phyloP scores from a whole-genome alignment of 2,113 vertebrate species.

The Rousettus leschenaultii region DNA sequence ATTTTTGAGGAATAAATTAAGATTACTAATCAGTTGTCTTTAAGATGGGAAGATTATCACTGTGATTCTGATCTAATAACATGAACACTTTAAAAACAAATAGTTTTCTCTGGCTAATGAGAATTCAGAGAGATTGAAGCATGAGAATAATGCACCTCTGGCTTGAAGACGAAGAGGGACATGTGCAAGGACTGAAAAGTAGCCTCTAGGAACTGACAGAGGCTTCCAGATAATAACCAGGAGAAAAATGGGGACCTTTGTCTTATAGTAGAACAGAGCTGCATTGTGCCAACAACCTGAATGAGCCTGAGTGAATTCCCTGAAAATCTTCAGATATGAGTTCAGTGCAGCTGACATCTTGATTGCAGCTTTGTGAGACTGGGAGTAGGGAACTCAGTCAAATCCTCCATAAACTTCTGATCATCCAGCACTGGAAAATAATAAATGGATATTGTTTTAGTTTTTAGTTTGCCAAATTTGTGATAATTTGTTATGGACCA shows the following conservation, averaged over 20 bases:
- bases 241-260: not conserved
- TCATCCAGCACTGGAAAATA: not conserved
- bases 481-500: not conserved
- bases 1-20: not conserved
- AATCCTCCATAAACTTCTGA: not conserved
- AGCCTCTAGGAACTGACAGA: not conserved
- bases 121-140: not conserved
- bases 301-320: not conserved
- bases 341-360: not conserved
- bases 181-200: not conserved
- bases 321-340: not conserved
- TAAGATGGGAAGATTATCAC: not conserved
- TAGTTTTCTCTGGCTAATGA: not conserved
- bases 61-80: not conserved
- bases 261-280: not conserved
- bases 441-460: not conserved
- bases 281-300: not conserved
- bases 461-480: not conserved
- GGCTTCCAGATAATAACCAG: not conserved
- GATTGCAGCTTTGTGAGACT: not conserved
- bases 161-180: not conserved
- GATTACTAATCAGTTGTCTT: not conserved
- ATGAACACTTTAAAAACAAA: not conserved
- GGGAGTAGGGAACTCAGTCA: not conserved
- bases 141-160: not conserved